A percentile compares a stretch with the other conserved stretches of the same genome.
phyloP scores from a whole-genome alignment of 2,113 vertebrate species.

The Motacilla tschutschensis region DNA sequence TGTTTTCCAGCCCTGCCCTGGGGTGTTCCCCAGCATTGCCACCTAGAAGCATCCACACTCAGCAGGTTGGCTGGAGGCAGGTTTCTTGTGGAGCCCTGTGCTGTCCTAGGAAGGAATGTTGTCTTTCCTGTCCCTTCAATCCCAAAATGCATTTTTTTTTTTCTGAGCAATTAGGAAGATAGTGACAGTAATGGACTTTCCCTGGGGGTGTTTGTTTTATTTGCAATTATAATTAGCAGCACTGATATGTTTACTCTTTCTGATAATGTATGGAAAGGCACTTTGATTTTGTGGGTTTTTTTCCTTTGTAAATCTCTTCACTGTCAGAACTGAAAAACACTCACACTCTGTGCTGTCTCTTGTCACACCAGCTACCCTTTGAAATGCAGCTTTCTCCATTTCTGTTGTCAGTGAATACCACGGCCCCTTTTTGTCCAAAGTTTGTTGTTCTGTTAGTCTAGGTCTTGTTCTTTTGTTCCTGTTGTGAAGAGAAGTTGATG shows the following conservation, averaged over 20 bases:
- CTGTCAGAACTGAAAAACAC: background rate
- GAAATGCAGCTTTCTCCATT: background rate
- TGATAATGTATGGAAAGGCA: background rate
- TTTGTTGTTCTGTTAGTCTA: background rate
- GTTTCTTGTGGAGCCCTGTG: background rate
- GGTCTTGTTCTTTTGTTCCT: background rate
- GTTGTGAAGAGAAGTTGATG: background rate
- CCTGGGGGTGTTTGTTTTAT: background rate
- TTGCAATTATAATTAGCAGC: conserved; percentile 11
- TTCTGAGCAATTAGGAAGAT: background rate
- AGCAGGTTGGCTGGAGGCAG: background rate
- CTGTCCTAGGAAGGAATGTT: background rate
- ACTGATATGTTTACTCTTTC: background rate
- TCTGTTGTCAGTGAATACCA: background rate
- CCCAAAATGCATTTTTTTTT: background rate
- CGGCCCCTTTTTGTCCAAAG: background rate
- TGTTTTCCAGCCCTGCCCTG: background rate
- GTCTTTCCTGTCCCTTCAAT: background rate
- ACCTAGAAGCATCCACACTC: background rate
- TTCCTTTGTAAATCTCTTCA: background rate
- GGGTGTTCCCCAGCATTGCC: background rate
- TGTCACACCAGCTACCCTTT: background rate
- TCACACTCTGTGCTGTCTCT: background rate
- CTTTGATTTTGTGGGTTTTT: background rate
- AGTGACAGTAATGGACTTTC: background rate